Percentiles rank a stretch among this genome's conserved stretches.
These are phyloP conservation scores for Oncorhynchus mykiss DNA, from an alignment of 2,113 vertebrate genomes.

Conservation along the genomic window DNA sequence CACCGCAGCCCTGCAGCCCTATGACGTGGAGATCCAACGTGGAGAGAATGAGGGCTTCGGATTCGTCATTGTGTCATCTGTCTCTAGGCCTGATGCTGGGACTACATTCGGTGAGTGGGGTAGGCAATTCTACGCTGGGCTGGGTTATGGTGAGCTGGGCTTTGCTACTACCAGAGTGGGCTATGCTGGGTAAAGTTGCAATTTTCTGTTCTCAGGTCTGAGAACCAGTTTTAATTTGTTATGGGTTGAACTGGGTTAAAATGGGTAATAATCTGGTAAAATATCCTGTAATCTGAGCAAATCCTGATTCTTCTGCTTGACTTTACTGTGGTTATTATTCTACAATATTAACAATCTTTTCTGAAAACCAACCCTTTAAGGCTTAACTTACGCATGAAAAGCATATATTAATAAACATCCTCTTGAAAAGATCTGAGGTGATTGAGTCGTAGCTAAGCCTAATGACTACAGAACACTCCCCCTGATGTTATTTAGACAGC, in stretches of 20 bases:
- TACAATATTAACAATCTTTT: slow-evolving; percentile 12
- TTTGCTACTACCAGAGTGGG: neutral
- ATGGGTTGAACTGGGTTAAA: neutral
- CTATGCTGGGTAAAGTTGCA: neutral
- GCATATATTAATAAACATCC: too few species aligned
- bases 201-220: too few species aligned
- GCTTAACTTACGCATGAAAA: slow-evolving; percentile 15
- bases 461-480: neutral
- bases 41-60: slow-evolving; percentile 96
- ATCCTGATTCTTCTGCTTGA: slow-evolving; percentile 13
- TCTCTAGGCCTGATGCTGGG: slow-evolving; percentile 91
- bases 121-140: too few species aligned
- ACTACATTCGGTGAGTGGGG: slow-evolving; percentile 88
- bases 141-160: neutral
- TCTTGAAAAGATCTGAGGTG: too few species aligned
- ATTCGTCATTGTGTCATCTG: slow-evolving; percentile 96
- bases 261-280: slow-evolving; percentile 15
- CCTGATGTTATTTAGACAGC: neutral
- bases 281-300: neutral
- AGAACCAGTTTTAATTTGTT: neutral
- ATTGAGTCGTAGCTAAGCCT: too few species aligned
- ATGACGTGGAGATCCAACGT: slow-evolving; percentile 93
- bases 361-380: slow-evolving; percentile 12
- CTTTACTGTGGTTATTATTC: slow-evolving; percentile 21
- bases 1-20: slow-evolving; percentile 82